These are phyloP conservation scores for Spatulosminthurus flaviceps DNA, from an alignment of 2,888 invertebrate genomes.

Conservation along the genomic window DNA sequence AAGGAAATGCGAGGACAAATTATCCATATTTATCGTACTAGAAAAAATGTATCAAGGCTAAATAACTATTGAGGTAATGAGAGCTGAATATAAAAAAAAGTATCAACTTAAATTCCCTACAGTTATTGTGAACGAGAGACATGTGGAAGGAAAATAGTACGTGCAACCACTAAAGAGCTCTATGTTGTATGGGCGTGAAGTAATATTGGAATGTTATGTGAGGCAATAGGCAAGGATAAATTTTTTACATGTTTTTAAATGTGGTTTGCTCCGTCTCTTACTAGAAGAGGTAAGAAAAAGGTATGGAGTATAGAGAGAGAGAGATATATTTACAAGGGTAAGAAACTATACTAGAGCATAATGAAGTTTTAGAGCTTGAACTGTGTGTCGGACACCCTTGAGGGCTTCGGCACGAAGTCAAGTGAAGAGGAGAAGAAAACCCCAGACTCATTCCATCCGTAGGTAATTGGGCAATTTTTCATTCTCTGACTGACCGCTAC, in stretches of 20 bases:
- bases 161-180: background rate
- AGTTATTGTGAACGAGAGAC: no score
- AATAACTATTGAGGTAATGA: no score
- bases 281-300: constrained; percentile 11
- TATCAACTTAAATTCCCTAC: no score
- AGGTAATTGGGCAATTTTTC: constrained; percentile 61
- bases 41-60: no score
- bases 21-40: no score
- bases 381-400: constrained; percentile 50
- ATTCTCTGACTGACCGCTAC: constrained; percentile 59
- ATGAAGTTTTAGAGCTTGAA: constrained; percentile 45
- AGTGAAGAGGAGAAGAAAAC: constrained; percentile 46
- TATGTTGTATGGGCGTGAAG: constrained; percentile 34
- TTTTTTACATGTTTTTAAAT: constrained; percentile 36
- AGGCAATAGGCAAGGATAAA: constrained; percentile 6
- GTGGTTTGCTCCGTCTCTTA: constrained; percentile 24
- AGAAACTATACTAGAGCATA: constrained; percentile 28
- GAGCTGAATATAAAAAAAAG: no score
- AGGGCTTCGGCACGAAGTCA: constrained; percentile 55
- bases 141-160: no score
- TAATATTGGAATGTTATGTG: constrained; percentile 35
- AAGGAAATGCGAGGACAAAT: no score
- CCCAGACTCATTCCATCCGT: constrained; percentile 53
- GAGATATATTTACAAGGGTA: background rate
- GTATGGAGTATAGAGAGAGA: background rate